Conservation (phyloP, 2,888 invertebrate genomes). For the Mimachlamys varia region DNA sequence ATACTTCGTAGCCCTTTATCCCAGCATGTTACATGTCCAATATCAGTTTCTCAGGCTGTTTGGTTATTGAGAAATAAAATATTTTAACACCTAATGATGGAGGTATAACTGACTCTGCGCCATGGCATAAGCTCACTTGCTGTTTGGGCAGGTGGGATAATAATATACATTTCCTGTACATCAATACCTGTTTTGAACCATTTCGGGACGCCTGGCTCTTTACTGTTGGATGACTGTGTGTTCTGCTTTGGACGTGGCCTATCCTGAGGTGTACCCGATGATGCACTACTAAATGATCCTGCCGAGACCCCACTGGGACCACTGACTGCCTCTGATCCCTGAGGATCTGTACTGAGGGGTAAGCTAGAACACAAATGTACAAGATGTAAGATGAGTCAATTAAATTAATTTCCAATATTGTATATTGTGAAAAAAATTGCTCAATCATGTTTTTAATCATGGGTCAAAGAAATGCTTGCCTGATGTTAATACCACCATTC, state of each 20-base stretch:
- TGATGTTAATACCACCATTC: too few relatives aligned
- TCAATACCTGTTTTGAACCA: slow-evolving; percentile 52
- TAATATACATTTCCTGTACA: neutral
- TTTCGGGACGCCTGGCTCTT: slow-evolving; percentile 50
- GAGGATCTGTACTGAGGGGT: neutral
- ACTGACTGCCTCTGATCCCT: neutral
- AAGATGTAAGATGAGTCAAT: neutral
- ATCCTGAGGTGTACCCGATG: neutral
- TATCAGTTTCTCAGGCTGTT: too few relatives aligned
- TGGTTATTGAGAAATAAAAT: too few relatives aligned
- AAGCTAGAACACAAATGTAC: neutral
- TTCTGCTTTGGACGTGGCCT: neutral
- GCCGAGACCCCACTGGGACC: slow-evolving; percentile 11
- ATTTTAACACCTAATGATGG: too few relatives aligned
- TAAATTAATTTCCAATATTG: neutral
- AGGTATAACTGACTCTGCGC: too few relatives aligned
- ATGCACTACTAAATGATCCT: neutral
- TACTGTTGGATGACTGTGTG: neutral
- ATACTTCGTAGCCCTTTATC: too few relatives aligned
- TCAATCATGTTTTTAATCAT: too few relatives aligned
- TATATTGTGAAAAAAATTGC: too few relatives aligned
- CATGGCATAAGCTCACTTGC: too few relatives aligned
- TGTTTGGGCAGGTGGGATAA: neutral
- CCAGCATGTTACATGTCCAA: too few relatives aligned
- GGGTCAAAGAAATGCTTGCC: too few relatives aligned